Evolutionary conservation across 2,888 invertebrate genomes (phyloP), one percentile per base, ranked within the genome.

Genomic region (Diarsia dahlii): DNA sequence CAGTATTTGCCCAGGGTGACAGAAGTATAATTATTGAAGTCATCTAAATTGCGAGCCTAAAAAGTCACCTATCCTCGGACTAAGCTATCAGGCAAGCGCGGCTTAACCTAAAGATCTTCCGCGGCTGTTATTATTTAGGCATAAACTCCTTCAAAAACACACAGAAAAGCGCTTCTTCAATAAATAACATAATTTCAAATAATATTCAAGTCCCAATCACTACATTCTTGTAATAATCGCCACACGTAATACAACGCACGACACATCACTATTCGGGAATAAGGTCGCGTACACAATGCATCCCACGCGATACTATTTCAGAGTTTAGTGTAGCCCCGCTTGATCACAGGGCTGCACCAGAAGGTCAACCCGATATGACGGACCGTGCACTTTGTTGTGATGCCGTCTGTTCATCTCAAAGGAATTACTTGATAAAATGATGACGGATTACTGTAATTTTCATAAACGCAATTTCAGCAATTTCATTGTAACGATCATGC

Each of bases 221-320:
- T 6, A 23, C 13, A 23, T 3, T 28, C 45, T 23, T n/a, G 20
- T 45, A 54, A 1, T 45, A 39, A 58, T 48, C 60, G 66, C 12
- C n/a, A 45, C 48, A 34, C 56, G 68, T 50, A 69, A 69, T 39
- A 74, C 65, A 48, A 74, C 34, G 58, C 52, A 45, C 74, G 74
- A 73, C 76, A 72, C 78, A 74, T 71, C 76, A 76, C 76, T 88
- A 87, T 80, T 87, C 87, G 84, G 84, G 89, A 89, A 85, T 80
- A 88, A 88, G 88, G 88, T 77, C 87, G 88, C 84, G 91, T 90
- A 90, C 63, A 93, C 93, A 94, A 94, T 91, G 88, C 90, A 81
- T 79, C 94, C 95, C 92, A 95, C 95, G 91, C 90, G 80, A 69
- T 74, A 87, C 93, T 94, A 95, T 95, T 95, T 93, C 89, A 88